Evolutionary conservation across 2,888 invertebrate genomes (phyloP).

Genomic region (Hirtodrosophila duncani): DNA sequence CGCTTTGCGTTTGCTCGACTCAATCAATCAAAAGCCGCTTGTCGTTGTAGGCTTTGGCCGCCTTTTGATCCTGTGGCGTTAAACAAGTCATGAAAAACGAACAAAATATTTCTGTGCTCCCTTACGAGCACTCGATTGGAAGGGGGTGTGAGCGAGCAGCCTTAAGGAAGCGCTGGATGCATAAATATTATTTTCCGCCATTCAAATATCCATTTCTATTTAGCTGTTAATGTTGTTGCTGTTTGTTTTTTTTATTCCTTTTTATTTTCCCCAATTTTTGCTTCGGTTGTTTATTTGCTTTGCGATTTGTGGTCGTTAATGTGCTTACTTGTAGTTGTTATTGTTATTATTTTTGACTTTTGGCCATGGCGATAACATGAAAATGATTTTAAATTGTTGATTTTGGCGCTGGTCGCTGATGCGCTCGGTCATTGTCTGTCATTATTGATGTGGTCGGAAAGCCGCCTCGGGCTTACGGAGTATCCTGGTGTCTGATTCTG

Average conservation of each 20-base stretch:
- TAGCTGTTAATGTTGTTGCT: conserved; percentile 13
- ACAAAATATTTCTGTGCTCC: conserved; percentile 53
- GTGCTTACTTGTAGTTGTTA: not conserved
- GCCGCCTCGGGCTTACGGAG: conserved; percentile 42
- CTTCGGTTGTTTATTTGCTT: conserved; percentile 29
- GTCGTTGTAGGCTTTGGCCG: conserved; percentile 36
- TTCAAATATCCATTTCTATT: conserved; percentile 57
- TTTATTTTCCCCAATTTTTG: not conserved
- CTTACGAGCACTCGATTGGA: not conserved
- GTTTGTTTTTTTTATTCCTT: not conserved
- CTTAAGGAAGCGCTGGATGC: conserved; percentile 61
- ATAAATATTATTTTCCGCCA: conserved; percentile 45
- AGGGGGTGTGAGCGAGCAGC: conserved; percentile 1
- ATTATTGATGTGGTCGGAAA: conserved; percentile 41
- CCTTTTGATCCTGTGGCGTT: conserved; percentile 39
- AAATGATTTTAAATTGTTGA: conserved; percentile 70
- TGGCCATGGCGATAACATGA: conserved; percentile 51
- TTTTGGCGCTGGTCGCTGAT: conserved; percentile 32
- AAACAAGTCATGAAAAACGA: conserved; percentile 61
- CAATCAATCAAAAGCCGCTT: conserved; percentile 66
- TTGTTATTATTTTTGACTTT: conserved; percentile 21
- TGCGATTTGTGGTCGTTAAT: conserved; percentile 2
- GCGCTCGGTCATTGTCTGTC: conserved; percentile 68
- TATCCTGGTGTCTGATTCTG: conserved; percentile 3
- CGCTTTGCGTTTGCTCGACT: conserved; percentile 21